Conservation (phyloP, 2,113 vertebrate species). For the Paramisgurnus dabryanus region DNA sequence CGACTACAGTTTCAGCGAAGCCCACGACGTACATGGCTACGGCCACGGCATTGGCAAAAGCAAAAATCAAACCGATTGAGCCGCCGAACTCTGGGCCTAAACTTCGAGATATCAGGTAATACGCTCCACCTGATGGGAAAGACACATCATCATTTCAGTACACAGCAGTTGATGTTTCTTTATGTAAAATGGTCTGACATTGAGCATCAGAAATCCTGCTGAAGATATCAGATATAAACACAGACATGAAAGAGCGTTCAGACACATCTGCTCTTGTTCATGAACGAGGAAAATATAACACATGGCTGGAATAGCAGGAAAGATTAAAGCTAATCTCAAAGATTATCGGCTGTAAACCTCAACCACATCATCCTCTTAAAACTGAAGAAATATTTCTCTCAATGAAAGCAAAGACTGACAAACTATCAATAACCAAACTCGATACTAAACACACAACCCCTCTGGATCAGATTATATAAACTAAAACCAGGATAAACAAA, state of each 20-base stretch:
- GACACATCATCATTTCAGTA: background rate
- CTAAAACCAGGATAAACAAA: constrained; percentile 35
- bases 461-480: background rate
- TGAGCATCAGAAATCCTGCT: too few species aligned
- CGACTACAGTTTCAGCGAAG: constrained; percentile 93
- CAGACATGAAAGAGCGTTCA: background rate
- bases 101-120: constrained; percentile 97
- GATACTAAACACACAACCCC: constrained; percentile 36
- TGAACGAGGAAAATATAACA: constrained; percentile 8
- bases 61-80: constrained; percentile 96
- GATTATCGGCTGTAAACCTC: constrained; percentile 30
- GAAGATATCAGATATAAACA: background rate
- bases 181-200: too few species aligned
- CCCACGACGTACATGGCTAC: constrained; percentile 99
- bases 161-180: too few species aligned
- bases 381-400: background rate
- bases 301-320: constrained; percentile 50
- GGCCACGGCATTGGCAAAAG: constrained; percentile 97
- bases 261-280: background rate
- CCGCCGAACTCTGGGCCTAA: constrained; percentile 97
- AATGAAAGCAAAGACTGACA: background rate
- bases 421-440: constrained; percentile 21
- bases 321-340: constrained; percentile 46
- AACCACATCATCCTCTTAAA: background rate
- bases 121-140: constrained; percentile 84